A percentile compares a stretch with the other conserved stretches of the same genome.
phyloP scores from a whole-genome alignment of 2,797 vertebrate genomes.

The Thaleichthys pacificus region DNA sequence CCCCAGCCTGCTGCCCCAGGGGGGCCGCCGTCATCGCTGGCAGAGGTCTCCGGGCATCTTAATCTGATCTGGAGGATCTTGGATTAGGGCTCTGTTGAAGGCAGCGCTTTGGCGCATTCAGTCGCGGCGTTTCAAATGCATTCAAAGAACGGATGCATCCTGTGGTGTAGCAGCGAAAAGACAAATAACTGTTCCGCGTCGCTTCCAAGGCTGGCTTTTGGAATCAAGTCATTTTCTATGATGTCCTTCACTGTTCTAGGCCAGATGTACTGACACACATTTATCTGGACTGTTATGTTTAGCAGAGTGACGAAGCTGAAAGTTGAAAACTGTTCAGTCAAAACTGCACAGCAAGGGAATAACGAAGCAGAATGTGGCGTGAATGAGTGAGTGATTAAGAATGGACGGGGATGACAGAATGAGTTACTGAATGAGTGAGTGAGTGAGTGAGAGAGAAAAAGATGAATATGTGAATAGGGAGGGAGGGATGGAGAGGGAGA shows the following conservation, averaged over 20 bases:
- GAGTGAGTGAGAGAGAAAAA: not conserved
- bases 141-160: constrained; percentile 49
- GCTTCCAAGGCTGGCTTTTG: too few species aligned
- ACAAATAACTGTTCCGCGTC: too few species aligned
- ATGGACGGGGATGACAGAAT: not conserved
- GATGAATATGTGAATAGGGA: too few species aligned
- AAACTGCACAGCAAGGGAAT: too few species aligned
- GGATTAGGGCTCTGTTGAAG: constrained; percentile 68
- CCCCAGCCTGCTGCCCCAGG: constrained; percentile 30
- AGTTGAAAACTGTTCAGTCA: too few species aligned
- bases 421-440: not conserved
- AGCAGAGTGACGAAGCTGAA: too few species aligned
- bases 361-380: not conserved
- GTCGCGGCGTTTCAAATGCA: constrained; percentile 42
- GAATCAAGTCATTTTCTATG: constrained; percentile 55
- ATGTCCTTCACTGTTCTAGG: constrained; percentile 30
- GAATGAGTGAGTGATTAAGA: not conserved
- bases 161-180: too few species aligned
- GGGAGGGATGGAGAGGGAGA: too few species aligned
- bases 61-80: constrained; percentile 62
- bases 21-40: constrained; percentile 25
- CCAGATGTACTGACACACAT: not conserved
- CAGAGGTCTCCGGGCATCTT: constrained; percentile 46
- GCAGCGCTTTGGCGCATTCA: constrained; percentile 35
- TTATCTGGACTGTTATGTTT: too few species aligned